These are phyloP conservation scores for Megaptera novaeangliae DNA, from an alignment of 2,113 vertebrate species.

Conservation along the genomic window DNA sequence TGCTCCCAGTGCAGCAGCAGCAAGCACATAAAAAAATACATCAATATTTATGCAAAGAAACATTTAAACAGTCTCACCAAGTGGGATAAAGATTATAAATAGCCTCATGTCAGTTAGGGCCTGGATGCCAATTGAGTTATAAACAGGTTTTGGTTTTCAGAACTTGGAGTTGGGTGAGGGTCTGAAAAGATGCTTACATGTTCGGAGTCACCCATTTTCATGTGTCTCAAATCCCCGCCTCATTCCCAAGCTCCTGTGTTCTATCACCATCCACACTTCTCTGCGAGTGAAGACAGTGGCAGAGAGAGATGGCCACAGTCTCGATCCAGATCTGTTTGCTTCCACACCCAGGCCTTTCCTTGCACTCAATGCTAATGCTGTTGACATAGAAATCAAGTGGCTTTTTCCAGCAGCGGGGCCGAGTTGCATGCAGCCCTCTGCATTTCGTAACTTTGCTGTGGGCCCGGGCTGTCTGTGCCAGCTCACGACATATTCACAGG, in stretches of 20 bases:
- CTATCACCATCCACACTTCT: background rate
- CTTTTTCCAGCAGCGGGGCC: background rate
- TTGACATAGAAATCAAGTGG: too few relatives aligned
- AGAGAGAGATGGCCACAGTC: background rate
- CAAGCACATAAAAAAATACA: background rate
- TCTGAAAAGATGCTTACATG: rapidly evolving
- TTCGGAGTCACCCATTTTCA: background rate
- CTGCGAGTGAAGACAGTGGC: background rate
- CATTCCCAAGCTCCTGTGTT: background rate
- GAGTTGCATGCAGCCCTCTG: background rate
- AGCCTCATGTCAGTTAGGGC: background rate
- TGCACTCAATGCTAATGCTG: rapidly evolving
- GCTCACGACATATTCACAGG: background rate
- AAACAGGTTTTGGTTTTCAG: background rate
- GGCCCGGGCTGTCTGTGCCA: background rate
- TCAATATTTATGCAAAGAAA: background rate
- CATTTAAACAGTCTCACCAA: background rate
- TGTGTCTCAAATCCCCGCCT: background rate
- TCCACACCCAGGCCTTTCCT: background rate
- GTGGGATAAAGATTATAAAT: background rate
- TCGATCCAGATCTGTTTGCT: background rate
- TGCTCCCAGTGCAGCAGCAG: too few relatives aligned
- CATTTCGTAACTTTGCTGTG: background rate
- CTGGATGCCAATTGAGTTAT: background rate
- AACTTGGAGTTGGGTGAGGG: background rate